These are phyloP conservation scores for Brachyistius frenatus DNA, from an alignment of 2,113 vertebrate species.

Conservation along the genomic window DNA sequence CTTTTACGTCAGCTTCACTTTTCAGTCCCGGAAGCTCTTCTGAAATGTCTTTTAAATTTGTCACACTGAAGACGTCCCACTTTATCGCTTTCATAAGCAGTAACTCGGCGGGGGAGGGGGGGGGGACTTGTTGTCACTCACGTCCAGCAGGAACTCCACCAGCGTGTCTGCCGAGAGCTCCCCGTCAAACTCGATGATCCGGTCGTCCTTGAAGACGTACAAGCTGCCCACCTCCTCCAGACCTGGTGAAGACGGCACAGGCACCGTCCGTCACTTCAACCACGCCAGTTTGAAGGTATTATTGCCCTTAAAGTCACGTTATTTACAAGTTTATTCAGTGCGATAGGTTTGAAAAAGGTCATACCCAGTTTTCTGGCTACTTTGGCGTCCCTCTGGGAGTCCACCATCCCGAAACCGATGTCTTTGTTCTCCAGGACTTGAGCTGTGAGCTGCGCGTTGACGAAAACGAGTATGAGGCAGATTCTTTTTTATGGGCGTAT, in stretches of 20 bases:
- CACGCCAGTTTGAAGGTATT: too few species aligned
- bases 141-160: conserved; percentile 96
- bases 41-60: too few species aligned
- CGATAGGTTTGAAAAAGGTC: conserved; percentile 14
- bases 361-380: conserved; percentile 95
- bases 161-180: conserved; percentile 94
- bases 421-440: conserved; percentile 95
- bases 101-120: too few species aligned
- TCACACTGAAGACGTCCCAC: too few species aligned
- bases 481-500: too few species aligned
- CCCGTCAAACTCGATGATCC: conserved; percentile 95
- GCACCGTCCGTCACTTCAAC: too few species aligned
- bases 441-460: conserved; percentile 88
- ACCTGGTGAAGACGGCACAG: conserved; percentile 79
- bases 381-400: conserved; percentile 93
- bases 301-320: too few species aligned
- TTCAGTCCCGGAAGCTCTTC: too few species aligned
- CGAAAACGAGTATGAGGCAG: conserved; percentile 1
- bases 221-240: conserved; percentile 94
- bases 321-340: too few species aligned
- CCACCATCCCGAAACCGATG: conserved; percentile 94
- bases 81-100: too few species aligned
- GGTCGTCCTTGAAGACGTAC: conserved; percentile 94
- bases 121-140: conserved; percentile 77
- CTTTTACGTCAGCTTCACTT: too few species aligned